Evolutionary conservation across 1,140 invertebrate genomes (phyloP).

Genomic region (Bacillus rossius): DNA sequence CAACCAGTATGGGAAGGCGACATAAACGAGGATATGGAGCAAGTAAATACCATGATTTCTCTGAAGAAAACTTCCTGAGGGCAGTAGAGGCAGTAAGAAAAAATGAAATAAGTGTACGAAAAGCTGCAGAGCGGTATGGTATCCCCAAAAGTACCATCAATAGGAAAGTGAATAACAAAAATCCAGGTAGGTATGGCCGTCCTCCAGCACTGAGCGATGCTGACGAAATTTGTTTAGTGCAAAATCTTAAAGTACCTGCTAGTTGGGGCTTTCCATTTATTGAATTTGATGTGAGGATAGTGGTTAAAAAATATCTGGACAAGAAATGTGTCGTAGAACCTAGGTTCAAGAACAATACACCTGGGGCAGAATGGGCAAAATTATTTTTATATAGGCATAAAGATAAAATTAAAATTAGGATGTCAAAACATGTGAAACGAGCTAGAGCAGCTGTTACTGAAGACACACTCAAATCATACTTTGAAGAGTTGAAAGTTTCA

Average conservation of each 20-base stretch:
- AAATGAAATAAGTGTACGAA: no score
- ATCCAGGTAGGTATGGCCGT: background rate
- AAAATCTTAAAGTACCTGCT: conserved; percentile 3
- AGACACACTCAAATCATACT: conserved; percentile 26
- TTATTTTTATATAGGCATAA: conserved; percentile 28
- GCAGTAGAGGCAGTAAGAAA: no score
- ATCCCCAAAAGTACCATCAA: no score
- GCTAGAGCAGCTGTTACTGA: conserved; percentile 21
- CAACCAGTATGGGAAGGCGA: conserved; percentile 7
- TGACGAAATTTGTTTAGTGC: background rate
- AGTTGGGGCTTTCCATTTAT: conserved; percentile 33
- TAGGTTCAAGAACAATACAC: conserved; percentile 30
- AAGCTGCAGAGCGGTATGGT: no score
- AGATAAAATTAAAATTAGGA: conserved; percentile 20
- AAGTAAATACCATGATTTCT: no score
- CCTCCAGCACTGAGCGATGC: no score
- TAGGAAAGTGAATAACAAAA: background rate
- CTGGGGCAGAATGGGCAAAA: conserved; percentile 29
- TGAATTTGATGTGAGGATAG: conserved; percentile 21
- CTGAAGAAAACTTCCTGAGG: no score
- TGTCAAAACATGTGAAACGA: conserved; percentile 32
- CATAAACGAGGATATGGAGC: conserved; percentile 1
- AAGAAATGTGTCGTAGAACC: conserved; percentile 13
- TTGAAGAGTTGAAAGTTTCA: conserved; percentile 25
- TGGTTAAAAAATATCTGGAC: conserved; percentile 31